phyloP scores from a whole-genome alignment of 2,888 invertebrate genomes.

The Gerosis bhagava region DNA sequence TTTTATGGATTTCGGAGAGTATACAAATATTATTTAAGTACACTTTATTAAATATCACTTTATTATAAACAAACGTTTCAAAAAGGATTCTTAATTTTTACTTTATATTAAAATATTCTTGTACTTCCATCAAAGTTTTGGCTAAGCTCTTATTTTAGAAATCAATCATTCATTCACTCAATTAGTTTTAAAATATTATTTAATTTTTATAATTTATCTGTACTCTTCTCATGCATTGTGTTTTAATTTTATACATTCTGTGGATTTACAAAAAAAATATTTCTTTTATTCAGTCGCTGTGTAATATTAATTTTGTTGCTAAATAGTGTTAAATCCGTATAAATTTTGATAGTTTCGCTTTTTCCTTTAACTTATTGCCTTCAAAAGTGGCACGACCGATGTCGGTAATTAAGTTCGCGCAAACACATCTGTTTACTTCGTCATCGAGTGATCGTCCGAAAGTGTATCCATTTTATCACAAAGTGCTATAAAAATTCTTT shows the following conservation, averaged over 20 bases:
- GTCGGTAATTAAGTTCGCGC: constrained; percentile 49
- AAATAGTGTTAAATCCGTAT: constrained; percentile 54
- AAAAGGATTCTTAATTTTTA: too few species aligned
- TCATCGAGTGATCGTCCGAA: constrained; percentile 64
- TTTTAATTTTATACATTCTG: constrained; percentile 25
- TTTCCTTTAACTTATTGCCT: constrained; percentile 34
- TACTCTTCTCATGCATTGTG: constrained; percentile 17
- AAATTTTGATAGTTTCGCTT: constrained; percentile 56
- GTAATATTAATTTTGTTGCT: constrained; percentile 65
- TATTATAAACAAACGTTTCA: too few species aligned
- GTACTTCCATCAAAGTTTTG: too few species aligned
- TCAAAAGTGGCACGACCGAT: constrained; percentile 41
- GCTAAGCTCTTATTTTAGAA: too few species aligned
- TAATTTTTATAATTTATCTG: constrained; percentile 9
- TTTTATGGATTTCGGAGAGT: too few species aligned
- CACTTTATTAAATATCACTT: too few species aligned
- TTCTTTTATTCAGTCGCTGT: constrained; percentile 42
- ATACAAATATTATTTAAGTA: too few species aligned
- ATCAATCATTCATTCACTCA: too few species aligned
- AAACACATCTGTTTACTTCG: constrained; percentile 54
- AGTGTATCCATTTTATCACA: constrained; percentile 55
- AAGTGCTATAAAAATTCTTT: constrained; percentile 54
- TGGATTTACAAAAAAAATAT: constrained; percentile 36
- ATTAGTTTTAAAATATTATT: too few species aligned
- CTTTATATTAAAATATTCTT: too few species aligned